A percentile compares a stretch with the other conserved stretches of the same genome.
These are phyloP conservation scores for Dermatemys mawii DNA, from an alignment of 2,113 vertebrate genomes.

Conservation along the genomic window DNA sequence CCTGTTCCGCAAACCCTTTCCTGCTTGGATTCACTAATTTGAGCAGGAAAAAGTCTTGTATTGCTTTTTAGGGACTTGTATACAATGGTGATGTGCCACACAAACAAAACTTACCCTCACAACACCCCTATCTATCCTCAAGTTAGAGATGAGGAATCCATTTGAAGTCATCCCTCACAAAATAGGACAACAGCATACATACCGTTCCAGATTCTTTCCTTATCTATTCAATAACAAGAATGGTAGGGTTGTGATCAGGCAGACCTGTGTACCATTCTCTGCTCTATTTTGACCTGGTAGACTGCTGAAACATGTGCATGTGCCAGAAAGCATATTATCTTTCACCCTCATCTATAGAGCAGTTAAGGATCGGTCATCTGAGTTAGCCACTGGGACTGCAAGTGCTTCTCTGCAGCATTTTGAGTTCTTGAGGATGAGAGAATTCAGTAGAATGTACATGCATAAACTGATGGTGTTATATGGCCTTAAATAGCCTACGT, in stretches of 20 bases:
- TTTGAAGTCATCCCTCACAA: not conserved
- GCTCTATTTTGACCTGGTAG: not conserved
- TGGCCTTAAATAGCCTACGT: not conserved
- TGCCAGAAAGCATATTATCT: not conserved
- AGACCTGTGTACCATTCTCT: not conserved
- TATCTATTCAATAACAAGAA: not conserved
- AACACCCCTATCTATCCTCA: not conserved
- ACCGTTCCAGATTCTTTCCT: not conserved
- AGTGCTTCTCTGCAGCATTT: not conserved
- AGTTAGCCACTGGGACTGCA: not conserved
- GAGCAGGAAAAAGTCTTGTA: not conserved
- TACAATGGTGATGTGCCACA: not conserved
- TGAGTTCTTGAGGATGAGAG: not conserved
- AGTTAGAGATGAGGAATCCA: not conserved
- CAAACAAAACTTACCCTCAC: not conserved
- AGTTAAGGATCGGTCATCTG: not conserved
- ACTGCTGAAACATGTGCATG: not conserved
- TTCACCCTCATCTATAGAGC: not conserved
- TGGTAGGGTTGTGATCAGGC: not conserved
- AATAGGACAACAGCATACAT: not conserved
- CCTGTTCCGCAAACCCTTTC: not conserved
- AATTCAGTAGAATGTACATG: not conserved
- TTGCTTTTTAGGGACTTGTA: not conserved
- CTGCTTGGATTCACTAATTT: not conserved
- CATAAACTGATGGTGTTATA: not conserved